phyloP scores from a whole-genome alignment of 2,113 vertebrate genomes.

The Sinocyclocheilus rhinocerous region DNA sequence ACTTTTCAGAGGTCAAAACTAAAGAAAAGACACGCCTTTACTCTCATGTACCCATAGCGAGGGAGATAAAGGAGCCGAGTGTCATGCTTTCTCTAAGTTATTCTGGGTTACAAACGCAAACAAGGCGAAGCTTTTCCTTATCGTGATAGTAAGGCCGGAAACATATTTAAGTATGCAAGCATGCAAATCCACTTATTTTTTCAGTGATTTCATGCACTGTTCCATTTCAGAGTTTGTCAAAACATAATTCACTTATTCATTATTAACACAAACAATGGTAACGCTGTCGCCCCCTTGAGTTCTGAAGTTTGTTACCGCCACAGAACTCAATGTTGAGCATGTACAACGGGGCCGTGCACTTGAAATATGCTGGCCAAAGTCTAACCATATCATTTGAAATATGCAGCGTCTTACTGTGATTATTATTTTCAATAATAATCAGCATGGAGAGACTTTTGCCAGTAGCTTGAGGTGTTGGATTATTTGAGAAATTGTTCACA shows the following conservation, averaged over 20 bases:
- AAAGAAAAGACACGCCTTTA: neutral
- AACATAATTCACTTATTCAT: neutral
- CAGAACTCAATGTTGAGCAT: neutral
- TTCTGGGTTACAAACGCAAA: neutral
- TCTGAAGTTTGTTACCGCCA: neutral
- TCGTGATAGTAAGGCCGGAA: neutral
- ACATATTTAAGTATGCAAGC: neutral
- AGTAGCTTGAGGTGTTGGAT: neutral
- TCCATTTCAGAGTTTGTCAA: neutral
- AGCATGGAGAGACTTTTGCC: no score
- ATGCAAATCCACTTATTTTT: neutral
- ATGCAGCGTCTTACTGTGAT: neutral
- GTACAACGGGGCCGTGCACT: neutral
- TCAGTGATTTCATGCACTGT: neutral
- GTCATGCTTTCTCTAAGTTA: neutral
- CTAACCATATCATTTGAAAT: neutral
- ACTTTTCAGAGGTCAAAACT: neutral
- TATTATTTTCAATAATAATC: constrained; percentile 12
- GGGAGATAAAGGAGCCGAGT: neutral
- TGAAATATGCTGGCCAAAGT: neutral
- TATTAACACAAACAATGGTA: neutral
- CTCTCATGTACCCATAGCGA: neutral
- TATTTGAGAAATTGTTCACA: neutral
- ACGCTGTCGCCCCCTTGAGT: neutral
- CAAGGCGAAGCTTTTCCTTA: neutral